Base-by-base conservation (phyloP, 1,140 invertebrate genomes). In the Halesus radiatus region DNA sequence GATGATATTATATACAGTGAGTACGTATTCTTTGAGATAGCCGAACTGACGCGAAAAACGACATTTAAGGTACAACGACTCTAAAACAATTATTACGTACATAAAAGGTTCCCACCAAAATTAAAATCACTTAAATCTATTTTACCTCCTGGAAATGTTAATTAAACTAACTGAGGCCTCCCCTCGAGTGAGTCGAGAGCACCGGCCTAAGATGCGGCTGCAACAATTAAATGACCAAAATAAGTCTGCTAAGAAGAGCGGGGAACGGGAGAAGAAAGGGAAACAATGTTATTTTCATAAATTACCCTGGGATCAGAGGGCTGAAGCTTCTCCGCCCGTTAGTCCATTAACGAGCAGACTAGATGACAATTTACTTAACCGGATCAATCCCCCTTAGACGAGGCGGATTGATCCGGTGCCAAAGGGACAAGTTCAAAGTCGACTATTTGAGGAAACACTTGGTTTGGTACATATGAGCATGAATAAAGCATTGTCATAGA, bases 271-370 rank as follows among this genome's bases (percentile, higher is more conserved):
- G 72, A 50, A 76, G 26, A 29, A n/a, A 45, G n/a, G 53, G 50
- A 70, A 23, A 72, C 58, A 75, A 66, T 52, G 79, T 60, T 75
- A 80, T 76, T 76, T 80, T 77, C 23, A 77, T 80, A 70, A 80
- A 80, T 80, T 80, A 77, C 60, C 79, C 62, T 77, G 79, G 75
- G 79, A 80, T 18, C 66, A 23, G 26, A 29, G 16, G 32, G 3
- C 32, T 72, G 32, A 10, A n/a, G 64, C n/a, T 8, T 1, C 70
- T 54, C 54, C 26, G 52, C 5, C 54, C 58, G 53, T 60, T 75
- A 37, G 32, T 75, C 72, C 72, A 75, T 75, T 75, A 75, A 75
- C 72, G 54, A 75, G 50, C 72, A 75, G 72, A 75, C 54, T 26
- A 37, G 72, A 75, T 60, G 72, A 60, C 29, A 75, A 75, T 75